These are phyloP conservation scores for Hemibagrus wyckioides DNA, from an alignment of 2,113 vertebrate species.

Conservation along the genomic window DNA sequence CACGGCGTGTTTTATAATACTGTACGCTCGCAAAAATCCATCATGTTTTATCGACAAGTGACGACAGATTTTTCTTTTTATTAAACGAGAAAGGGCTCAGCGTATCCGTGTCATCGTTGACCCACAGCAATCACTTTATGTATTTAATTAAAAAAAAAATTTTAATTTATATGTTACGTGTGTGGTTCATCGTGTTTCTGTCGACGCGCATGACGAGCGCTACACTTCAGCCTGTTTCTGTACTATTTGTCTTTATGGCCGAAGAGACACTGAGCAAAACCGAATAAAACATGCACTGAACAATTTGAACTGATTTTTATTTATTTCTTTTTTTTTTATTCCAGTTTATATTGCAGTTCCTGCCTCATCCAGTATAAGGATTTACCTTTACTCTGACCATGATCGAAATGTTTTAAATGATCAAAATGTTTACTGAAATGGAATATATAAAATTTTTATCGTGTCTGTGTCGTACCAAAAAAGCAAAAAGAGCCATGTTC, in stretches of 20 bases:
- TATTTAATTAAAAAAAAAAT: constrained; percentile 49
- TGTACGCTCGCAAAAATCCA: constrained; percentile 7
- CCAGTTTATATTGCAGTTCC: background rate
- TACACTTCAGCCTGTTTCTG: constrained; percentile 23
- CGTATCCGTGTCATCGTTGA: constrained; percentile 7
- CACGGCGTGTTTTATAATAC: constrained; percentile 19
- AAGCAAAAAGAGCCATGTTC: no score
- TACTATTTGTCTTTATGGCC: constrained; percentile 19
- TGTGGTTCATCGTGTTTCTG: background rate
- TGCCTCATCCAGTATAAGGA: background rate
- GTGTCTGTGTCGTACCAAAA: no score
- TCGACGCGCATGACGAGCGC: background rate
- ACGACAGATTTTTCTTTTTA: no score
- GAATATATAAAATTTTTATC: no score
- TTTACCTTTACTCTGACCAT: background rate
- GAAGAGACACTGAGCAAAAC: constrained; percentile 11
- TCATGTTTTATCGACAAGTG: background rate
- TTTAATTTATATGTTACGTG: constrained; percentile 17
- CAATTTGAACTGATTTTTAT: background rate
- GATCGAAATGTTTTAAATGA: no score
- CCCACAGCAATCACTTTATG: constrained; percentile 20
- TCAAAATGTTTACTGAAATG: background rate
- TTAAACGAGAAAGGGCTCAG: constrained; percentile 16
- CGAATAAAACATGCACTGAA: constrained; percentile 43
- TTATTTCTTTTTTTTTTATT: background rate